A percentile compares a stretch with the other conserved stretches of the same genome.
phyloP scores from a whole-genome alignment of 2,888 invertebrate genomes.

The Baronia brevicornis region DNA sequence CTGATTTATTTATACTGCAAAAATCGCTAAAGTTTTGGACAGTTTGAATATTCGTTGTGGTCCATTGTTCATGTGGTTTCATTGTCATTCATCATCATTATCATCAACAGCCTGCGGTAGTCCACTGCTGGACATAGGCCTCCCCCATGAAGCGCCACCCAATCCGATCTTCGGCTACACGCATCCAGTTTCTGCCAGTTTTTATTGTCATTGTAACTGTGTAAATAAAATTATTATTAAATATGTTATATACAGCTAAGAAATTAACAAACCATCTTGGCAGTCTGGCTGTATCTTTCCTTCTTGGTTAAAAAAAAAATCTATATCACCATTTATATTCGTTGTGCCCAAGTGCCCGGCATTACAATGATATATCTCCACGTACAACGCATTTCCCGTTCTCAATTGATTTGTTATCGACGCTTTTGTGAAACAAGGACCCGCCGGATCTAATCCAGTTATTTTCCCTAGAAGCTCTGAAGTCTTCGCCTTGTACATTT shows the following conservation, averaged over 20 bases:
- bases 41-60: too few relatives aligned
- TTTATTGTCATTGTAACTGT: too few relatives aligned
- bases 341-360: constrained; percentile 47
- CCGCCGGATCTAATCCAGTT: constrained; percentile 24
- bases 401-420: constrained; percentile 35
- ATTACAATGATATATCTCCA: constrained; percentile 63
- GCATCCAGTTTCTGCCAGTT: too few relatives aligned
- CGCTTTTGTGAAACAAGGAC: constrained; percentile 20
- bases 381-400: constrained; percentile 51
- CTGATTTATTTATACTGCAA: too few relatives aligned
- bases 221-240: not conserved
- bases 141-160: too few relatives aligned
- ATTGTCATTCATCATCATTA: too few relatives aligned
- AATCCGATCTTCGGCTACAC: too few relatives aligned
- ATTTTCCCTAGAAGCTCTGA: constrained; percentile 14
- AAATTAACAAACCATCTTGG: constrained; percentile 12
- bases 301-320: constrained; percentile 61
- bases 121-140: too few relatives aligned
- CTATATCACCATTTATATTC: constrained; percentile 44
- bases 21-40: too few relatives aligned
- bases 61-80: too few relatives aligned
- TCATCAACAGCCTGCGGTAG: too few relatives aligned
- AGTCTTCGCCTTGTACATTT: constrained; percentile 14
- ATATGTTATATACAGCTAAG: too few relatives aligned
- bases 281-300: constrained; percentile 56